phyloP scores from a whole-genome alignment of 2,888 invertebrate genomes.

The Polyommatus iphigenia region DNA sequence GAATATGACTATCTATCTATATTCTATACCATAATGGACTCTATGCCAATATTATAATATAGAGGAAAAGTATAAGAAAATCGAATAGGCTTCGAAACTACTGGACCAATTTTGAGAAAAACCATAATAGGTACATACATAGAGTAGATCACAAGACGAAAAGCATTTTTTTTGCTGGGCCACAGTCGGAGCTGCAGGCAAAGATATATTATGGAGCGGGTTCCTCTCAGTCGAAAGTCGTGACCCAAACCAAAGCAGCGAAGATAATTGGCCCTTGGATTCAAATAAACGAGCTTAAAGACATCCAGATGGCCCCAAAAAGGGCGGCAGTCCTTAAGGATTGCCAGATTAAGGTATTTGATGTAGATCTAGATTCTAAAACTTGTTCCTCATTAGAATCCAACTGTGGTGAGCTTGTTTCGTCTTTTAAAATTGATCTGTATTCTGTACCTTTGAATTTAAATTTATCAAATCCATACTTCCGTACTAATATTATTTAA shows the following conservation, averaged over 20 bases:
- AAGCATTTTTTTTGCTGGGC: too few species aligned
- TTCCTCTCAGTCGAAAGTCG: not conserved
- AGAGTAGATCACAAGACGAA: too few species aligned
- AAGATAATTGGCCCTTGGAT: not conserved
- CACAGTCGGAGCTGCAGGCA: too few species aligned
- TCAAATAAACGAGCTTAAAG: not conserved
- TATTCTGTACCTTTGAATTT: not conserved
- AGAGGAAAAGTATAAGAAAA: too few species aligned
- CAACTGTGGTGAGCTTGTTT: not conserved
- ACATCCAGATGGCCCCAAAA: not conserved
- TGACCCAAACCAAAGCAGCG: not conserved
- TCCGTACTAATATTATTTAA: too few species aligned
- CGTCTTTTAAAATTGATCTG: not conserved
- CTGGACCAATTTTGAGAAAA: too few species aligned
- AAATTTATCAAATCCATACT: too few species aligned
- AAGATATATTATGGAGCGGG: not conserved
- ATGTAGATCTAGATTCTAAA: not conserved
- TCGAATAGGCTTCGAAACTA: too few species aligned
- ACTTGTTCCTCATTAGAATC: not conserved
- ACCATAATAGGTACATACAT: too few species aligned
- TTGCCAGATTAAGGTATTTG: not conserved
- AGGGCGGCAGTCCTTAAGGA: not conserved
- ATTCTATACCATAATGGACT: too few species aligned
- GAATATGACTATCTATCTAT: too few species aligned
- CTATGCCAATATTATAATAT: too few species aligned